These are phyloP conservation scores for Neosilurus hyrtlii DNA, from an alignment of 2,797 vertebrate species.

Conservation along the genomic window DNA sequence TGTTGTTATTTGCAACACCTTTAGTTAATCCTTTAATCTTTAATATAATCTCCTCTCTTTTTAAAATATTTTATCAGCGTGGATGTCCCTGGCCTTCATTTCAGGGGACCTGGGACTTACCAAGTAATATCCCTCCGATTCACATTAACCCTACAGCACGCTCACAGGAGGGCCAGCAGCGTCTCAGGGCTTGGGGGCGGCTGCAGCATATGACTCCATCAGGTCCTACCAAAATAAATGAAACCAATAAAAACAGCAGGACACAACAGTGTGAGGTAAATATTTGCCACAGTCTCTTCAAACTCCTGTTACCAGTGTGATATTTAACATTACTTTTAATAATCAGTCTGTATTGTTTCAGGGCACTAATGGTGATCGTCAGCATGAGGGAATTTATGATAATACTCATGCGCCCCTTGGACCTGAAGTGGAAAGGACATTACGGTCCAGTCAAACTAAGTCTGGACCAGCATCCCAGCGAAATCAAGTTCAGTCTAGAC, in stretches of 20 bases:
- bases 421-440: constrained; percentile 26
- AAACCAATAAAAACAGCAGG: constrained; percentile 15
- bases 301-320: neutral
- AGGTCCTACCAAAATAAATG: neutral
- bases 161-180: constrained; percentile 65
- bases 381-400: neutral
- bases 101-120: constrained; percentile 74
- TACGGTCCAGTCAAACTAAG: constrained; percentile 9
- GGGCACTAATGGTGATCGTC: constrained; percentile 8
- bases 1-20: neutral
- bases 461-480: constrained; percentile 26
- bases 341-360: constrained; percentile 24
- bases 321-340: neutral
- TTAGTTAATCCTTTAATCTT: neutral
- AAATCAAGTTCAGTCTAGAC: constrained; percentile 24
- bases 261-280: constrained; percentile 25
- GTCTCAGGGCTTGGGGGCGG: constrained; percentile 61
- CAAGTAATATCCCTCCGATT: constrained; percentile 56
- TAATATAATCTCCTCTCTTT: neutral
- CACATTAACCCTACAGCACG: constrained; percentile 68
- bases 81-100: constrained; percentile 68
- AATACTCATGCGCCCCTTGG: constrained; percentile 14
- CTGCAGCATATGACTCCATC: neutral
- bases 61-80: constrained; percentile 50
- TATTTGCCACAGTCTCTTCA: constrained; percentile 6